Evolutionary conservation across 2,888 invertebrate genomes (phyloP).

Genomic region (Drosophila paracracens): DNA sequence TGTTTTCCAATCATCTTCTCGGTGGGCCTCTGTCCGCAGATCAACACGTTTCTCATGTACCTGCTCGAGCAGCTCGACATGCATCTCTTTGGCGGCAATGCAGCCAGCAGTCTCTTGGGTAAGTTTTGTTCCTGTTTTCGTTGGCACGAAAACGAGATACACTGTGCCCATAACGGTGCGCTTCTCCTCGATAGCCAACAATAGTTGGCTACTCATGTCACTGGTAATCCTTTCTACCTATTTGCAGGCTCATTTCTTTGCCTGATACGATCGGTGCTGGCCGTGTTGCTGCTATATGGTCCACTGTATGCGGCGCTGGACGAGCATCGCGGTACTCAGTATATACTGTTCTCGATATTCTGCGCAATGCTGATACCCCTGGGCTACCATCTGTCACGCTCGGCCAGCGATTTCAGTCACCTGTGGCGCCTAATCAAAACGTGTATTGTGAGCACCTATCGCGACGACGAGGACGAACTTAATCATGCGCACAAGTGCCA

Average conservation of each 20-base stretch:
- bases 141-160: not conserved
- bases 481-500: conserved; percentile 50
- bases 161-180: too few relatives aligned
- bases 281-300: conserved; percentile 92
- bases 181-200: not conserved
- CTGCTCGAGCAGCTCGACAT: conserved; percentile 97
- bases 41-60: conserved; percentile 98
- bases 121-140: not conserved
- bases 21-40: conserved; percentile 97
- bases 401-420: conserved; percentile 95
- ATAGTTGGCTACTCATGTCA: not conserved
- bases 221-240: not conserved
- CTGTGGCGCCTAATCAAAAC: conserved; percentile 94
- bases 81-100: conserved; percentile 95
- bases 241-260: conserved; percentile 89
- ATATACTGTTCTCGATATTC: conserved; percentile 97
- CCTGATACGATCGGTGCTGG: conserved; percentile 91
- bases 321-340: conserved; percentile 94
- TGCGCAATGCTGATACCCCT: conserved; percentile 94
- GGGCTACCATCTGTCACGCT: conserved; percentile 96
- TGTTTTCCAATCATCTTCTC: conserved; percentile 98
- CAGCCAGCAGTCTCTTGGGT: conserved; percentile 93
- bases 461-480: conserved; percentile 88
- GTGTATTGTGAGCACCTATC: conserved; percentile 90
- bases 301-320: conserved; percentile 94